Evolutionary conservation across 2,888 invertebrate genomes (phyloP).

Genomic region (Molorchus minor): DNA sequence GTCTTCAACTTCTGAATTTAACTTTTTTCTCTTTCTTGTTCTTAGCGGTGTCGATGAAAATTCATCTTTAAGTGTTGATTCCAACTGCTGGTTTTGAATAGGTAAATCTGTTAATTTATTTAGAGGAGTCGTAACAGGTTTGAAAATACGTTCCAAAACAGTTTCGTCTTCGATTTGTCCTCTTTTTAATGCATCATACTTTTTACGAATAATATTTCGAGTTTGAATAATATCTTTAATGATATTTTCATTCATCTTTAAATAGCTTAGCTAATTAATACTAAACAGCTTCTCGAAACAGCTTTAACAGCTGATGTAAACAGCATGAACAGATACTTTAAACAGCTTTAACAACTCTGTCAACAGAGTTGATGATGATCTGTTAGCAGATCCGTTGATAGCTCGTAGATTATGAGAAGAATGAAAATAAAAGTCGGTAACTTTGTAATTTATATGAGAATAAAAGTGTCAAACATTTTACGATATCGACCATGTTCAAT

Average conservation of each 20-base stretch:
- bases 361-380: neutral
- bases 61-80: too few species aligned
- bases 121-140: too few species aligned
- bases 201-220: constrained; percentile 42
- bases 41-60: too few species aligned
- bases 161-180: too few species aligned
- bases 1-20: too few species aligned
- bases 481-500: constrained; percentile 14
- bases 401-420: neutral
- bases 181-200: constrained; percentile 1
- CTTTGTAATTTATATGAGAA: constrained; percentile 2
- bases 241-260: constrained; percentile 2
- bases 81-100: too few species aligned
- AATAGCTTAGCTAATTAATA: neutral
- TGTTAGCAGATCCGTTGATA: neutral
- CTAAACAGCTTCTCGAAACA: neutral
- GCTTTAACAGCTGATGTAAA: neutral
- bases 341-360: neutral
- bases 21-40: too few species aligned
- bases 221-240: constrained; percentile 2
- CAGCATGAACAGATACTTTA: neutral
- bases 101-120: too few species aligned
- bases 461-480: constrained; percentile 15
- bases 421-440: neutral
- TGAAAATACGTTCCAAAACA: too few species aligned